phyloP scores from a whole-genome alignment of 2,888 invertebrate genomes.

The Dicyrtomina minuta region DNA sequence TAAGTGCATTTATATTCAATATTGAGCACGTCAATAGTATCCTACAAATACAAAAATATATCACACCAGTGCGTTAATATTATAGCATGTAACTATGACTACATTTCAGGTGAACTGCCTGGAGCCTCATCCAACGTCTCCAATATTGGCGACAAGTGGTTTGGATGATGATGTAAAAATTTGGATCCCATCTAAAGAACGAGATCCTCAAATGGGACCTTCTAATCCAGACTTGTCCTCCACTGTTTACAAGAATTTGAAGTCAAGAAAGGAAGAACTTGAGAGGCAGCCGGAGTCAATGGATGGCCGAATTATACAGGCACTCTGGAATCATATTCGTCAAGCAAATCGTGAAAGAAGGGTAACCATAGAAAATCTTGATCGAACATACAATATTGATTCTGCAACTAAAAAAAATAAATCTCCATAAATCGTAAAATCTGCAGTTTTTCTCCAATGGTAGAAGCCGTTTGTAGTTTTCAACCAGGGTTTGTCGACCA shows the following conservation, averaged over 20 bases:
- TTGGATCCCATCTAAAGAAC: slow-evolving; percentile 75
- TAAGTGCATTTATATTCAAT: slow-evolving; percentile 59
- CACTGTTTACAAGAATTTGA: slow-evolving; percentile 57
- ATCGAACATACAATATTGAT: not conserved
- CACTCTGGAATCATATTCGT: slow-evolving; percentile 60
- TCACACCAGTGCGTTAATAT: not conserved
- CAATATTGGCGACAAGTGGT: slow-evolving; percentile 74
- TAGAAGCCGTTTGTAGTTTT: not conserved
- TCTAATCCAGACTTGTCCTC: slow-evolving; percentile 38
- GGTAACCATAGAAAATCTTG: slow-evolving; percentile 43
- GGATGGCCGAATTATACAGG: slow-evolving; percentile 61
- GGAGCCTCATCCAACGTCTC: slow-evolving; percentile 75
- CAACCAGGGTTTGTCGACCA: too few relatives aligned
- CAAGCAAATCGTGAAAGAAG: slow-evolving; percentile 56
- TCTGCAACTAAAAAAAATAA: too few relatives aligned
- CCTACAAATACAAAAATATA: not conserved
- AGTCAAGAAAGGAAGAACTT: slow-evolving; percentile 58
- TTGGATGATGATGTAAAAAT: slow-evolving; percentile 90
- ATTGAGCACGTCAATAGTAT: not conserved
- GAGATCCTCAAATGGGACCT: slow-evolving; percentile 61
- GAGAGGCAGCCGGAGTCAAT: slow-evolving; percentile 57
- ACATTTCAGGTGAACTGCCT: slow-evolving; percentile 77
- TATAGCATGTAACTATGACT: slow-evolving; percentile 10
- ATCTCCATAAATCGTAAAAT: too few relatives aligned
- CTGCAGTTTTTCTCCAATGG: not conserved